Evolutionary conservation across 1,140 invertebrate species (phyloP), one percentile per base, ranked within the genome.

Genomic region (Leptinotarsa texana): DNA sequence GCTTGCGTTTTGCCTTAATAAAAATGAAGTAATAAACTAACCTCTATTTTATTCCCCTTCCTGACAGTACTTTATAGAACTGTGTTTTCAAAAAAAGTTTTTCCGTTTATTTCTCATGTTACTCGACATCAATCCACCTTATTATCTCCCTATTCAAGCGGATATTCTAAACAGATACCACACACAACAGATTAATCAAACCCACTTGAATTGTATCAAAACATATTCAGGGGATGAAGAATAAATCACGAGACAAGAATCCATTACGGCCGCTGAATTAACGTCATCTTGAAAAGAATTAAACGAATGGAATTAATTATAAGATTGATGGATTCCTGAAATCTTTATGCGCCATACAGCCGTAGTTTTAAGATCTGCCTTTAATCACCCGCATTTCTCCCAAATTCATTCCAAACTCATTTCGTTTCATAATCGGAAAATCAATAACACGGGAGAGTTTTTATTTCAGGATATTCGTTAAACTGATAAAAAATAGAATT

Each of bases 251-350:
- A 80, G 76, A 51, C 75, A 79, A 74, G 80, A 83, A 83, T 84
- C 83, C 83, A 84, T 84, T 84, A 84, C 81, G 77, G 78, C 76
- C 68, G 22, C 77, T 84, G 83, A 84, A 84, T 84, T 83, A 84
- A 84, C 83, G 83, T 84, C 83, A 84, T 82, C 83, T 84, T 84
- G 82, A 84, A 84, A 84, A 84, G 83, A 84, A 84, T 84, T 84
- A 84, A 84, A 84, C 81, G 83, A 84, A 84, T 84, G 83, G 83
- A 84, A 84, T 84, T 84, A 84, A 84, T 84, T 84, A 84, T 82
- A 83, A 84, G 83, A 84, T 84, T 84, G 83, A 84, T 84, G 83
- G 82, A 81, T 81, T 81, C 74, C 77, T 74, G 71, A 77, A 78
- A 78, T 80, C 75, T 78, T 74, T 75, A 73, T 67, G 61, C 48